phyloP scores from a whole-genome alignment of 2,888 invertebrate genomes.

The Prosopocoilus inquinatus region DNA sequence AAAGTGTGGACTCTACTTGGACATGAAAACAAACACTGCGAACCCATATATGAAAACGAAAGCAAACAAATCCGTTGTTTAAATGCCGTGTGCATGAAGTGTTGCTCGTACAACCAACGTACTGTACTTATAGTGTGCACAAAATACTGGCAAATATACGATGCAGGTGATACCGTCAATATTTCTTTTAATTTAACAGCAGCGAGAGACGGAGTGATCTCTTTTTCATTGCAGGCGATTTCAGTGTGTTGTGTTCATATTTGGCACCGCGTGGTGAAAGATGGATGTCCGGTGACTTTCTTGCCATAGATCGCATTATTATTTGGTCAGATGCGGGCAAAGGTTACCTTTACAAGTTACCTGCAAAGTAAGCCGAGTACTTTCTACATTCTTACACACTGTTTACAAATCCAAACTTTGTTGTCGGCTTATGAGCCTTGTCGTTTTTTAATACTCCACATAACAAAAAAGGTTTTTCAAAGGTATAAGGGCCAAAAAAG shows the following conservation, averaged over 20 bases:
- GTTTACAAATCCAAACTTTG: not conserved
- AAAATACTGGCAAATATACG: constrained; percentile 92
- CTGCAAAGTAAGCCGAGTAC: constrained; percentile 78
- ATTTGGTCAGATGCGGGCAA: constrained; percentile 96
- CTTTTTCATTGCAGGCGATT: constrained; percentile 69
- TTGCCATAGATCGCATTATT: constrained; percentile 86
- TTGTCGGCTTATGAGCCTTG: not conserved
- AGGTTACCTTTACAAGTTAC: constrained; percentile 92
- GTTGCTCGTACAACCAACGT: constrained; percentile 93
- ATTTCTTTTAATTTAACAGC: not conserved
- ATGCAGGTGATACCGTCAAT: constrained; percentile 63
- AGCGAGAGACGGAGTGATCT: not conserved
- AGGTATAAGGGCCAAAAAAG: too few relatives aligned
- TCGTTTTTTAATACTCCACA: too few relatives aligned
- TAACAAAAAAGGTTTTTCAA: too few relatives aligned
- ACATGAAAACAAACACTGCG: constrained; percentile 81
- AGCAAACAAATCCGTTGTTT: constrained; percentile 94
- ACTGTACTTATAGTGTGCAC: constrained; percentile 96
- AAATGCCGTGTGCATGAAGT: constrained; percentile 89
- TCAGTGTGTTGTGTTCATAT: constrained; percentile 91
- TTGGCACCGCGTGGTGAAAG: constrained; percentile 85
- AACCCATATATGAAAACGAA: constrained; percentile 93
- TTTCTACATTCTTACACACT: not conserved
- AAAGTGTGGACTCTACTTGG: constrained; percentile 95
- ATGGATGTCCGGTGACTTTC: constrained; percentile 95